Evolutionary conservation across 2,888 invertebrate species (phyloP), one percentile per base, ranked within the genome.

Genomic region (Sinotaia quadrata): DNA sequence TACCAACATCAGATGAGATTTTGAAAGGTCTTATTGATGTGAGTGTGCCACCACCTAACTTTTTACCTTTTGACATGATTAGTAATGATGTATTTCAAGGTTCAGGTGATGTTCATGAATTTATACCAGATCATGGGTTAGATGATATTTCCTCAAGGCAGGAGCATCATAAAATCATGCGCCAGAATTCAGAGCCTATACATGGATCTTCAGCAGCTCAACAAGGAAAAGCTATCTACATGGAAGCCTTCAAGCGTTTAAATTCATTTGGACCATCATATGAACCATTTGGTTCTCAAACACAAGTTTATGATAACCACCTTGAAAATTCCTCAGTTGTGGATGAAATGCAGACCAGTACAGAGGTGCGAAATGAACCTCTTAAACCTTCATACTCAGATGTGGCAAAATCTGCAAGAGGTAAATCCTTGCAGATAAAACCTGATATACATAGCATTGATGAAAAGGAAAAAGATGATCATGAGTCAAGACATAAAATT

Each of bases 341-440:
- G 33, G 8, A 12, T 31, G 37, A 58, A 3, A 7, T 7, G 21
- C 51, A 29, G 12, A 21, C 18, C n/a, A 12, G 4, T 27, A 49
- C 67, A 29, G 49, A 44, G 21, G 47, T 24, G n/a, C 27, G 15
- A 49, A 54, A 57, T 18, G 74, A 72, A 33, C 49, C 71, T 3
- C 47, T 69, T 7, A 84, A 82, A 70, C 81, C 81, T 10, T 80
- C 81, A 33, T 85, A 84, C 73, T 84, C 85, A 47, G 84, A 85
- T 56, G 81, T 85, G 27, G 83, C 84, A 21, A 84, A 82, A 67
- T 77, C 80, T 18, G 70, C 77, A 51, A 80, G 80, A 67, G 67
- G 68, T 44, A 81, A 73, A 66, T 74, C 74, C 34, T 72, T 69
- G 33, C 61, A 67, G 34, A 24, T 54, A 47, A 67, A 63, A 36